These are phyloP conservation scores for Drosophila subpulchrella DNA, from an alignment of 1,140 invertebrate species.

Conservation along the genomic window DNA sequence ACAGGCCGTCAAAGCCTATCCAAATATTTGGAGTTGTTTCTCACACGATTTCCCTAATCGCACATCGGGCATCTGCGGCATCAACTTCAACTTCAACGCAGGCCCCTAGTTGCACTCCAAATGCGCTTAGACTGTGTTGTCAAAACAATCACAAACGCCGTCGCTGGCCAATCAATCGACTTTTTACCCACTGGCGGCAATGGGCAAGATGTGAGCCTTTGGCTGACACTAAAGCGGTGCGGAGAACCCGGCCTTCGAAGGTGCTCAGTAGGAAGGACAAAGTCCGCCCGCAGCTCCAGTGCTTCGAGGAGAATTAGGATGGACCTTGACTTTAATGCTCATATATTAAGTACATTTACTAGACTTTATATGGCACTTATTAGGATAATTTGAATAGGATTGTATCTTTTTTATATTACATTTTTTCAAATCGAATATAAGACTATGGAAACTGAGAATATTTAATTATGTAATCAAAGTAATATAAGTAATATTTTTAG, in stretches of 20 bases:
- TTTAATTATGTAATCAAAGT: no score
- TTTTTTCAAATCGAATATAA: no score
- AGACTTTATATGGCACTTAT: no score
- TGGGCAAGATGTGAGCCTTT: conserved; percentile 24
- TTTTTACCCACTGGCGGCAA: conserved; percentile 16
- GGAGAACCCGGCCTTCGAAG: conserved; percentile 5
- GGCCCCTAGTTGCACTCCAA: conserved; percentile 29
- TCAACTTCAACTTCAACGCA: background rate
- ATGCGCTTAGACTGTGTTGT: conserved; percentile 31
- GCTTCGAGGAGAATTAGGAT: conserved; percentile 1
- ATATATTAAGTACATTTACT: no score
- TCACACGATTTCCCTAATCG: conserved; percentile 49
- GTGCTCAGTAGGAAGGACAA: conserved; percentile 39
- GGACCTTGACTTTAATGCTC: background rate
- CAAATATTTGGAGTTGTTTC: conserved; percentile 62
- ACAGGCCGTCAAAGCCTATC: conserved; percentile 23
- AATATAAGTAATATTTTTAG: no score
- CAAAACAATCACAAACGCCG: conserved; percentile 45
- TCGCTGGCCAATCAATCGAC: conserved; percentile 31
- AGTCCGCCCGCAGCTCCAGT: conserved; percentile 9
- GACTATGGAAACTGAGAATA: no score
- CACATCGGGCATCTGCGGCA: conserved; percentile 14
- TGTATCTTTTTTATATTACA: no score
- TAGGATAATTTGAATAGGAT: no score
- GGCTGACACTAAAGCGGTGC: conserved; percentile 3